These are phyloP conservation scores for Polydrusus cervinus DNA, from an alignment of 2,888 invertebrate genomes.

Conservation along the genomic window DNA sequence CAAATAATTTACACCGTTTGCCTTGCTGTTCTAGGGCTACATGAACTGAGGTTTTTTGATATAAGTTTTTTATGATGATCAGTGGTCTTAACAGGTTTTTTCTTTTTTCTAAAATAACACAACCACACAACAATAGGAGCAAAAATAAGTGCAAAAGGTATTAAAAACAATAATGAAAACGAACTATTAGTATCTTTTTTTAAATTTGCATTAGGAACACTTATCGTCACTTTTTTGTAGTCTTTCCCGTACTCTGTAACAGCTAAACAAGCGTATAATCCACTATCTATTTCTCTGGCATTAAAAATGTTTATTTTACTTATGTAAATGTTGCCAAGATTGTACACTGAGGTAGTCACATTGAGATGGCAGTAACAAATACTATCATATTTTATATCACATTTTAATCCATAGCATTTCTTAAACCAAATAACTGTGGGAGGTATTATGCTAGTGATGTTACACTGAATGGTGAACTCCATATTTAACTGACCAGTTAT, in stretches of 20 bases:
- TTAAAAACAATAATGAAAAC: slow-evolving; percentile 63
- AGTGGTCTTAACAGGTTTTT: slow-evolving; percentile 39
- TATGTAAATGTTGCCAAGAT: slow-evolving; percentile 63
- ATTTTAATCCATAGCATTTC: slow-evolving; percentile 63
- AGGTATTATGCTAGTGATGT: slow-evolving; percentile 65
- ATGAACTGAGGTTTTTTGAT: slow-evolving; percentile 50
- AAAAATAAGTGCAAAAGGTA: slow-evolving; percentile 65
- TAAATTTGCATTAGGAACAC: slow-evolving; percentile 57
- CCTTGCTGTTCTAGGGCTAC: slow-evolving; percentile 44
- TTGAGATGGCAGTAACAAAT: slow-evolving; percentile 64
- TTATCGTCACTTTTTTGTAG: slow-evolving; percentile 63
- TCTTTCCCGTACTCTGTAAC: slow-evolving; percentile 65
- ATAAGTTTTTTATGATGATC: slow-evolving; percentile 59
- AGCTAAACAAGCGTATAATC: slow-evolving; percentile 67
- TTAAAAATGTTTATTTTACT: slow-evolving; percentile 67
- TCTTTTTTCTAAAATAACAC: slow-evolving; percentile 60
- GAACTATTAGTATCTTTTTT: slow-evolving; percentile 60
- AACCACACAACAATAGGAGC: slow-evolving; percentile 66
- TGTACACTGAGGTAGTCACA: slow-evolving; percentile 58
- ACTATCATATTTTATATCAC: slow-evolving; percentile 63
- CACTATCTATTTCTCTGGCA: slow-evolving; percentile 64
- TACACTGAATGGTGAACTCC: slow-evolving; percentile 67
- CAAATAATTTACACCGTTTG: slow-evolving; percentile 44
- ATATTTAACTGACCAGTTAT: slow-evolving; percentile 62
- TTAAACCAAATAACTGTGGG: slow-evolving; percentile 68